Conservation (phyloP, 2,888 invertebrate species). For the Galerucella nymphaeae region DNA sequence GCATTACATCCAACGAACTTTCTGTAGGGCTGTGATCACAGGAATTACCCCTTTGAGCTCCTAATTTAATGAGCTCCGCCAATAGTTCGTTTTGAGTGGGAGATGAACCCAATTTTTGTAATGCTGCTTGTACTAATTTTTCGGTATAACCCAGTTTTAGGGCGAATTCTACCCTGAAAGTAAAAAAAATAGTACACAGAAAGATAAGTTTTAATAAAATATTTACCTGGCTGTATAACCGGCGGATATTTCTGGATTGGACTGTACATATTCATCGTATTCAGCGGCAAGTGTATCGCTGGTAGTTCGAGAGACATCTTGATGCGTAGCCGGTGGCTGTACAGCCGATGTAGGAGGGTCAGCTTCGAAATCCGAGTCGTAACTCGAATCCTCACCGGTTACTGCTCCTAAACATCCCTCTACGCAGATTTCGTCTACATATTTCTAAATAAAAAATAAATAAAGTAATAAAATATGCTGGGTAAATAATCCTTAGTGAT, state of each 20-base stretch:
- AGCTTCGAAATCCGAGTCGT: conserved; percentile 84
- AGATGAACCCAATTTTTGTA: conserved; percentile 85
- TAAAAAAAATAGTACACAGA: not conserved
- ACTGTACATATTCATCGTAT: conserved; percentile 84
- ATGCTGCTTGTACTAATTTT: conserved; percentile 81
- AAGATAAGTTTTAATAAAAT: too few species aligned
- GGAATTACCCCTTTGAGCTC: conserved; percentile 67
- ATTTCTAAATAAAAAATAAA: conserved; percentile 70
- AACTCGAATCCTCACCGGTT: conserved; percentile 83
- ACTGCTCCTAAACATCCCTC: conserved; percentile 69
- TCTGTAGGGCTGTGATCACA: conserved; percentile 62
- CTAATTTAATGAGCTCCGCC: conserved; percentile 87
- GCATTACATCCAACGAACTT: conserved; percentile 52
- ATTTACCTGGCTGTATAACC: conserved; percentile 62
- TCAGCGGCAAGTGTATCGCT: conserved; percentile 88
- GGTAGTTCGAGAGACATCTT: conserved; percentile 83
- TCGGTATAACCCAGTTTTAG: conserved; percentile 93
- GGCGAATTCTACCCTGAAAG: conserved; percentile 84
- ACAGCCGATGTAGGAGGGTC: conserved; percentile 51
- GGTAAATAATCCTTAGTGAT: too few species aligned
- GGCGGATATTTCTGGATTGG: conserved; percentile 59
- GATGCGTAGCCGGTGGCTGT: conserved; percentile 67
- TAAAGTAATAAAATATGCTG: too few species aligned
- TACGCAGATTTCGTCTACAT: conserved; percentile 74
- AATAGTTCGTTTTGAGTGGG: conserved; percentile 89